Percentiles rank a stretch among this genome's conserved stretches.
These are phyloP conservation scores for Halcyon leucocephala DNA, from an alignment of 2,797 vertebrate species.

Conservation along the genomic window DNA sequence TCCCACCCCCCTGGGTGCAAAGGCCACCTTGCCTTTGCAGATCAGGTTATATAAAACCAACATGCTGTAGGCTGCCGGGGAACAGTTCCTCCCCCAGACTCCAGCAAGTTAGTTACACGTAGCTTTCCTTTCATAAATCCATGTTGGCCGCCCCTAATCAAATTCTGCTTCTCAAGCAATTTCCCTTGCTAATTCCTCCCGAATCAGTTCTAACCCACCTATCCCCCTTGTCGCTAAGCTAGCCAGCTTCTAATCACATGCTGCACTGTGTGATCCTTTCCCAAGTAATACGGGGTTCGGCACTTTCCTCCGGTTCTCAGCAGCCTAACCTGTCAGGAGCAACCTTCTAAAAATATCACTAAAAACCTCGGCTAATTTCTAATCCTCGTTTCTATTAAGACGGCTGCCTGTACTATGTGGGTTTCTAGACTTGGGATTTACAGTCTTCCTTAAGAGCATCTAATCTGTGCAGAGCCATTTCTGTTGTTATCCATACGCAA, in stretches of 20 bases:
- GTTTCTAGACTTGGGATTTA: conserved; percentile 68
- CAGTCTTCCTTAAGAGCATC: conserved; percentile 60
- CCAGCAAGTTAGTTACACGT: neutral
- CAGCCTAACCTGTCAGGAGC: conserved; percentile 72
- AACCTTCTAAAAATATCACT: conserved; percentile 80
- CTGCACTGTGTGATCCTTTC: conserved; percentile 61
- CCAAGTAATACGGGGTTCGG: conserved; percentile 26
- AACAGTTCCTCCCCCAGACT: neutral
- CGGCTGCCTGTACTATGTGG: conserved; percentile 45
- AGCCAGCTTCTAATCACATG: conserved; percentile 59
- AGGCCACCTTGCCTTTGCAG: neutral
- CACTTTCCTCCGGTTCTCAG: conserved; percentile 60
- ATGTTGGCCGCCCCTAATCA: conserved; percentile 63
- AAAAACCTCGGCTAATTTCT: conserved; percentile 78
- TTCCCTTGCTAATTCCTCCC: conserved; percentile 72
- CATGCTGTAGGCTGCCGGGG: neutral
- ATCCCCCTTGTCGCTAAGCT: conserved; percentile 62
- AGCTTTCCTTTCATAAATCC: conserved; percentile 41
- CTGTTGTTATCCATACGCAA: conserved; percentile 45
- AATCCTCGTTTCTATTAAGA: conserved; percentile 72
- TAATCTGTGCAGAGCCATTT: conserved; percentile 54
- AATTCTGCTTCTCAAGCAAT: conserved; percentile 75
- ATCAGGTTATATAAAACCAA: neutral
- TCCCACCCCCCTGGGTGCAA: neutral
- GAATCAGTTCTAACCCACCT: conserved; percentile 60